Evolutionary conservation across 2,113 vertebrate species (phyloP).

Genomic region (Sitta europaea): DNA sequence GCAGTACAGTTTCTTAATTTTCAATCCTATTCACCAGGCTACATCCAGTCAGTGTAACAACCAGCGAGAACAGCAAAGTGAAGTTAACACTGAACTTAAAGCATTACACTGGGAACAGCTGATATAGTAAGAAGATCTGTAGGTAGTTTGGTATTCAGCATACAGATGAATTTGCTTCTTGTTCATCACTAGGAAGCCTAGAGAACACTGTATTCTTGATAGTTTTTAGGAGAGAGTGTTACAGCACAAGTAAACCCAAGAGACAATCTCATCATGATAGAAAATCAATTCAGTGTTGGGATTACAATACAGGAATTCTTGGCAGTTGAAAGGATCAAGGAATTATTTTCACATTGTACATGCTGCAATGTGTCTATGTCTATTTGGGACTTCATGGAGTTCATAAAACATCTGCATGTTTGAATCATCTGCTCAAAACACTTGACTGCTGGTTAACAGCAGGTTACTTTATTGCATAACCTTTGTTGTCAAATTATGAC

Average conservation of each 20-base stretch:
- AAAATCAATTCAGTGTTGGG: not conserved
- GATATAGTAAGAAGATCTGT: not conserved
- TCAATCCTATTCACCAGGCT: not conserved
- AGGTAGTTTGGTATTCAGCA: not conserved
- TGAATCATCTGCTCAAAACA: not conserved
- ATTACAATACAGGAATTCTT: not conserved
- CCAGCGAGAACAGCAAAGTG: not conserved
- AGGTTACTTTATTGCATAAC: not conserved
- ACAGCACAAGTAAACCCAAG: not conserved
- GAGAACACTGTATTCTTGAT: not conserved
- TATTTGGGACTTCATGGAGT: not conserved
- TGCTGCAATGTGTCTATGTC: not conserved
- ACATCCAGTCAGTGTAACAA: not conserved
- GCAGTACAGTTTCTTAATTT: not conserved
- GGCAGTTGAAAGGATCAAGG: not conserved
- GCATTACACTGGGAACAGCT: not conserved
- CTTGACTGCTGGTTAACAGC: not conserved
- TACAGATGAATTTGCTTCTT: not conserved
- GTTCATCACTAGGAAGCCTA: not conserved
- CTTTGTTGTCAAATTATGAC: not conserved
- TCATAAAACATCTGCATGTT: not conserved
- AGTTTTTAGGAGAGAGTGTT: not conserved
- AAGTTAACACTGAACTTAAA: not conserved
- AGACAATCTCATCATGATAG: not conserved
- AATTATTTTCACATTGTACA: not conserved